Evolutionary conservation across 2,113 vertebrate genomes (phyloP).

Genomic region (Amblyopsis rosae): DNA sequence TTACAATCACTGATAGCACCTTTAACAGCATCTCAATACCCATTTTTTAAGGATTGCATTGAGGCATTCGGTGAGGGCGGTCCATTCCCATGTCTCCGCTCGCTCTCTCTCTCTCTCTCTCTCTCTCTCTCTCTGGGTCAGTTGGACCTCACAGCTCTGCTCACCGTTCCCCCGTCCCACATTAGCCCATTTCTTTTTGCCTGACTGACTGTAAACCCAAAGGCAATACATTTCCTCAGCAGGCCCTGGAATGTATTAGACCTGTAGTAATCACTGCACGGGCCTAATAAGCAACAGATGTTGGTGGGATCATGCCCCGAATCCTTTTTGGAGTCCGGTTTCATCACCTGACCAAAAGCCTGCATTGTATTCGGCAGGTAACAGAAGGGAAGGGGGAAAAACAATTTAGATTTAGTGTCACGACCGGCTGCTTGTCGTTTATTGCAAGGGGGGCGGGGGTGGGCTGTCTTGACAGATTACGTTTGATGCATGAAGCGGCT

Average conservation of each 20-base stretch:
- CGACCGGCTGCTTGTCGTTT: conserved; percentile 41
- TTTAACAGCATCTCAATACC: no score
- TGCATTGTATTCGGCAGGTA: conserved; percentile 40
- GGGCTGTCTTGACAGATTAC: conserved; percentile 42
- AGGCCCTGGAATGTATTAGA: conserved; percentile 76
- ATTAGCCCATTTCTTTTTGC: conserved; percentile 9
- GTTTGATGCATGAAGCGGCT: conserved; percentile 28
- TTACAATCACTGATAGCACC: no score
- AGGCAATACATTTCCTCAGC: conserved; percentile 75
- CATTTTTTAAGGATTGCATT: no score
- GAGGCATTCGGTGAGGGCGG: no score
- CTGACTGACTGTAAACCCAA: conserved; percentile 62
- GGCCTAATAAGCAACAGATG: conserved; percentile 77
- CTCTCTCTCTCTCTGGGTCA: neutral
- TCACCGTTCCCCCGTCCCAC: neutral
- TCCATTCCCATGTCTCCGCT: no score
- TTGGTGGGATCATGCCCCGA: conserved; percentile 39
- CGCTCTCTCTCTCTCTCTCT: neutral
- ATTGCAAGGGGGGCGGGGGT: conserved; percentile 43
- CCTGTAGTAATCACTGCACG: conserved; percentile 70
- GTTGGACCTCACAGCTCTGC: neutral
- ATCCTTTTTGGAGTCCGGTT: conserved; percentile 58
- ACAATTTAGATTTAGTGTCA: conserved; percentile 57
- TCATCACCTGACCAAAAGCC: conserved; percentile 53
- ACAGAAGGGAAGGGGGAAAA: conserved; percentile 23